These are phyloP conservation scores for Desoria tigrina DNA, from an alignment of 2,888 invertebrate genomes.

Conservation along the genomic window DNA sequence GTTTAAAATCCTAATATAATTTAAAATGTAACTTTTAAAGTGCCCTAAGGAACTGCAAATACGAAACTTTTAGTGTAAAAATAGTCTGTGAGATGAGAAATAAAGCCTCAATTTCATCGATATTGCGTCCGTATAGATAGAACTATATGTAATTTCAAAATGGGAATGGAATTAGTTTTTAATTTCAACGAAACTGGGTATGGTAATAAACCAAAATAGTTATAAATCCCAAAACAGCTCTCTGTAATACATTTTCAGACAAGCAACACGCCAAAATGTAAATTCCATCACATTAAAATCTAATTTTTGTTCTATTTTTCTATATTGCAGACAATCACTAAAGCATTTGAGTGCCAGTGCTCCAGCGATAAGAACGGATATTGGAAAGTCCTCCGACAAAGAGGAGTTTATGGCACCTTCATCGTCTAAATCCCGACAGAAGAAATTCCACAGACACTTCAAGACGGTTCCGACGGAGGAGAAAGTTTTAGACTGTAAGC, in stretches of 20 bases:
- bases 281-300: too few relatives aligned
- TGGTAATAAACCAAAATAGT: background rate
- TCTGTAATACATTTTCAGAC: background rate
- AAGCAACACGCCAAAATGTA: too few relatives aligned
- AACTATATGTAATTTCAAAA: too few relatives aligned
- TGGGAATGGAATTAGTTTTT: background rate
- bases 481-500: slow-evolving; percentile 80
- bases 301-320: too few relatives aligned
- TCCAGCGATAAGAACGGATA: slow-evolving; percentile 56
- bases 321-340: slow-evolving; percentile 58
- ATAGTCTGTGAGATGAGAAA: too few relatives aligned
- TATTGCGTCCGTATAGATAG: too few relatives aligned
- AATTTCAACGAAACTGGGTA: background rate
- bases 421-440: slow-evolving; percentile 75
- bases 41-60: too few relatives aligned
- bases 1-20: too few relatives aligned
- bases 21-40: too few relatives aligned
- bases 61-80: too few relatives aligned
- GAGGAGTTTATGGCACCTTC: slow-evolving; percentile 58
- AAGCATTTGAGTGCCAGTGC: slow-evolving; percentile 59
- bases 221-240: background rate
- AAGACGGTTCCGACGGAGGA: slow-evolving; percentile 80
- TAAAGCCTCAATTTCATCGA: too few relatives aligned
- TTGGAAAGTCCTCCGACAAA: slow-evolving; percentile 57
- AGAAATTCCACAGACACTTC: slow-evolving; percentile 87